These are phyloP conservation scores for Pterocles gutturalis DNA, from an alignment of 2,113 vertebrate genomes.

Conservation along the genomic window DNA sequence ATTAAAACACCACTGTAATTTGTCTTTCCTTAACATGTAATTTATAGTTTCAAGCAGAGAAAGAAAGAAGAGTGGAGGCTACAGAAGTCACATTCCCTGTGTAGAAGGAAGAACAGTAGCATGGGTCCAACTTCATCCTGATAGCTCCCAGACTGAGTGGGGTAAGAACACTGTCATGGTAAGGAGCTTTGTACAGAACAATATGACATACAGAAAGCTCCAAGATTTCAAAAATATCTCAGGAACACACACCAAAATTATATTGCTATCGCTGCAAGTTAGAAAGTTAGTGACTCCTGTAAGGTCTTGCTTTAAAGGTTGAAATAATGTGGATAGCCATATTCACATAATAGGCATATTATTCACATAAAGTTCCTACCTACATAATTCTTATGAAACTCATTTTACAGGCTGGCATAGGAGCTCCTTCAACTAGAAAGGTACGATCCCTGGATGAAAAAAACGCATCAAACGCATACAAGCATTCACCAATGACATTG, in stretches of 20 bases:
- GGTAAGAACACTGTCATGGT: neutral
- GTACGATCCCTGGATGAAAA: neutral
- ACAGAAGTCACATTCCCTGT: neutral
- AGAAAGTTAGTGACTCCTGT: neutral
- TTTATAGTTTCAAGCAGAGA: neutral
- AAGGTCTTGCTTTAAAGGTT: neutral
- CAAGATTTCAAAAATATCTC: neutral
- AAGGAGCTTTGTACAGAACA: neutral
- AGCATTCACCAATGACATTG: neutral
- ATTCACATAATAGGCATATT: neutral
- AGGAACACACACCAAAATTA: neutral
- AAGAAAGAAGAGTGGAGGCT: neutral
- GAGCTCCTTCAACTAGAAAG: neutral
- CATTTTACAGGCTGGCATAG: neutral
- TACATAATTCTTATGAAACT: neutral
- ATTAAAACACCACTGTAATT: neutral
- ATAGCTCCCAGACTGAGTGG: neutral
- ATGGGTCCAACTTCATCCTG: neutral
- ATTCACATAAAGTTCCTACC: neutral
- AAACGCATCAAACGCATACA: neutral
- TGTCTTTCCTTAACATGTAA: neutral
- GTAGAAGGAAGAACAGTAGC: neutral
- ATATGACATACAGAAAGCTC: neutral
- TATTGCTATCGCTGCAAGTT: neutral
- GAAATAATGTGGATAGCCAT: neutral